These are phyloP conservation scores for Sisyra terminalis DNA, from an alignment of 2,888 invertebrate genomes.

Conservation along the genomic window DNA sequence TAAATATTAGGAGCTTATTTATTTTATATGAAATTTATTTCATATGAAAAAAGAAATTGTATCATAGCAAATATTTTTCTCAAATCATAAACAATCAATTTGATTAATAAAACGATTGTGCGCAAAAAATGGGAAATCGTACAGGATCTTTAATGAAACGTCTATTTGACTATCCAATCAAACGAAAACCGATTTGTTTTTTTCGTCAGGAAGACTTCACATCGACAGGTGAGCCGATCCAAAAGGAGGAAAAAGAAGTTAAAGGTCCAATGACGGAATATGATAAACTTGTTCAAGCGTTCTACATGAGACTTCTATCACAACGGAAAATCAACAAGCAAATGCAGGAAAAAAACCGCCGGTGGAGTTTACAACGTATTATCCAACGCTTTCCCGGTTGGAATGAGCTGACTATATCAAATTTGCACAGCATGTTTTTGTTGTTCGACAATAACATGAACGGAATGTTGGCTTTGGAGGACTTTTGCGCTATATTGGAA, in stretches of 20 bases:
- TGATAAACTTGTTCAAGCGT: slow-evolving; percentile 34
- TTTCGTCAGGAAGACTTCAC: slow-evolving; percentile 38
- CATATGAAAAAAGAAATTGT: too few relatives aligned
- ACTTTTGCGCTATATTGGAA: slow-evolving; percentile 34
- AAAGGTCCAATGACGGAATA: slow-evolving; percentile 28
- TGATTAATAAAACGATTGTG: too few relatives aligned
- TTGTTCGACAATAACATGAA: slow-evolving; percentile 38
- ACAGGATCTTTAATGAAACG: slow-evolving; percentile 28
- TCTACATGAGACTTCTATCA: slow-evolving; percentile 32
- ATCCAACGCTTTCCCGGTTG: slow-evolving; percentile 35
- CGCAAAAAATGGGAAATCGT: slow-evolving; percentile 29
- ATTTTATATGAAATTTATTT: too few relatives aligned
- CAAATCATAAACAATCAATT: too few relatives aligned
- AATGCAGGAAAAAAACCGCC: slow-evolving; percentile 35
- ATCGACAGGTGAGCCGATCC: slow-evolving; percentile 30
- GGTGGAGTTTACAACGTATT: slow-evolving; percentile 35
- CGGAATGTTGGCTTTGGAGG: slow-evolving; percentile 37
- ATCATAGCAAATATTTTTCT: too few relatives aligned
- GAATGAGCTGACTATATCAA: slow-evolving; percentile 39
- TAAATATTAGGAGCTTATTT: too few relatives aligned
- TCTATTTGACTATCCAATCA: slow-evolving; percentile 37
- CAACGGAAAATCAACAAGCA: slow-evolving; percentile 33
- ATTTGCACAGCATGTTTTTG: slow-evolving; percentile 37
- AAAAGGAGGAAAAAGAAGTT: slow-evolving; percentile 15
- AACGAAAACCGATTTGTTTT: slow-evolving; percentile 39